A percentile compares a stretch with the other conserved stretches of the same genome.
Conservation (phyloP, 1,140 invertebrate genomes). For the Phortica variegata region DNA sequence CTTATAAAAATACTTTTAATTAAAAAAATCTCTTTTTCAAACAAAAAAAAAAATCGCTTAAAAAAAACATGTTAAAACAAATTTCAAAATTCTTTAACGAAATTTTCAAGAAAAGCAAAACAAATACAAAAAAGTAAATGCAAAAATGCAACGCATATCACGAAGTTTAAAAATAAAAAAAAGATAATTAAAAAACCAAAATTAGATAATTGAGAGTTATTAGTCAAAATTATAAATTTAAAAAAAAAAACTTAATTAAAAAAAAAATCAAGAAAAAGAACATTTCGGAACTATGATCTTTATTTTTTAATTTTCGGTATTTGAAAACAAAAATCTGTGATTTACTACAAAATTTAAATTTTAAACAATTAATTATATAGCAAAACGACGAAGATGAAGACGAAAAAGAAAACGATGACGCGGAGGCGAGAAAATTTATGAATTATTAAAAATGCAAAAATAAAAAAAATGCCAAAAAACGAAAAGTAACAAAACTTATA, state of each 20-base stretch:
- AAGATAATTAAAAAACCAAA: conserved; percentile 20
- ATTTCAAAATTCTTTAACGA: conserved; percentile 19
- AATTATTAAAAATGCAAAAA: conserved; percentile 16
- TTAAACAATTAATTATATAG: conserved; percentile 43
- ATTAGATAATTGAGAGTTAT: conserved; percentile 55
- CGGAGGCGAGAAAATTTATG: too few species aligned
- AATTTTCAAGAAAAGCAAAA: conserved; percentile 7
- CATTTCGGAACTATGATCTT: conserved; percentile 47
- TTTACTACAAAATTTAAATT: conserved; percentile 56
- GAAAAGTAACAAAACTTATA: conserved; percentile 14
- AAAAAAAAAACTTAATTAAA: conserved; percentile 10
- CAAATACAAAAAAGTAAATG: conserved; percentile 15
- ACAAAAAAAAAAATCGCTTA: neutral
- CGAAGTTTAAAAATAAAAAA: conserved; percentile 21
- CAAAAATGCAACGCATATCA: conserved; percentile 54
- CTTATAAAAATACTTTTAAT: conserved; percentile 13
- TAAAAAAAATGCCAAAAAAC: conserved; percentile 10
- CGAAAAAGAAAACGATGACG: conserved; percentile 15
- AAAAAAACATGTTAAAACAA: conserved; percentile 7
- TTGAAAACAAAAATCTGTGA: conserved; percentile 56
- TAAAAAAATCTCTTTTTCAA: neutral
- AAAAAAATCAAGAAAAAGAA: conserved; percentile 24
- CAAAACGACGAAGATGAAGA: conserved; percentile 1
- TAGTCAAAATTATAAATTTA: conserved; percentile 51
- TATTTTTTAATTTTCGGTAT: conserved; percentile 47